Evolutionary conservation across 2,113 vertebrate genomes (phyloP).

Genomic region (Cnemophilus loriae): DNA sequence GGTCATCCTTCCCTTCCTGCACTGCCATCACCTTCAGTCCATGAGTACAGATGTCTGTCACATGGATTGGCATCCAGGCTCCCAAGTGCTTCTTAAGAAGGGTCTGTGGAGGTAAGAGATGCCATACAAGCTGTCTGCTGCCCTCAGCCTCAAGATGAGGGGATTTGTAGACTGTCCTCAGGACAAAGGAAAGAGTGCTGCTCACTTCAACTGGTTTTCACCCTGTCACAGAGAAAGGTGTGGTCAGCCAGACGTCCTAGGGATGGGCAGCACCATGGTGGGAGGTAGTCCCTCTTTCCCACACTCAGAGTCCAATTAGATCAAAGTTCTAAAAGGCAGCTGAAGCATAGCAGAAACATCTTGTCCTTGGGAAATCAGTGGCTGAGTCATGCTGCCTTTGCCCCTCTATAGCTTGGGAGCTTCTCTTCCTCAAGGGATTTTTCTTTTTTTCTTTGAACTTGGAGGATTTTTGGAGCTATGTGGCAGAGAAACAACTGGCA

Average conservation of each 20-base stretch:
- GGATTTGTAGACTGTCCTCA: background rate
- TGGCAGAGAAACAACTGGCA: background rate
- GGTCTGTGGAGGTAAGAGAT: background rate
- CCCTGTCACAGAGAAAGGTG: background rate
- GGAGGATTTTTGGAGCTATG: background rate
- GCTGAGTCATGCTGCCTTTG: background rate
- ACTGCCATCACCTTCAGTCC: background rate
- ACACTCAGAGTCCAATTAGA: background rate
- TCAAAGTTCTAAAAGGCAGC: background rate
- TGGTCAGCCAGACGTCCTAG: background rate
- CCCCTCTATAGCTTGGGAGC: background rate
- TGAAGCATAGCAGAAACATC: background rate
- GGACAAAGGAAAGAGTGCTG: background rate
- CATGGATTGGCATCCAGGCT: background rate
- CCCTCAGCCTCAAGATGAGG: background rate
- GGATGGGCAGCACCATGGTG: rapidly evolving
- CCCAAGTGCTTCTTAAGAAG: background rate
- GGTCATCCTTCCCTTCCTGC: background rate
- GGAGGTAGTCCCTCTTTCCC: background rate
- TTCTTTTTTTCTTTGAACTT: background rate
- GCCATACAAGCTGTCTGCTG: background rate
- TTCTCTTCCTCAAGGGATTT: background rate
- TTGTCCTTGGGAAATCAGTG: background rate
- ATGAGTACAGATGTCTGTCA: rapidly evolving
- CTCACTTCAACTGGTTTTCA: background rate